phyloP scores from a whole-genome alignment of 1,140 invertebrate genomes.

The Rhopalosiphum padi region DNA sequence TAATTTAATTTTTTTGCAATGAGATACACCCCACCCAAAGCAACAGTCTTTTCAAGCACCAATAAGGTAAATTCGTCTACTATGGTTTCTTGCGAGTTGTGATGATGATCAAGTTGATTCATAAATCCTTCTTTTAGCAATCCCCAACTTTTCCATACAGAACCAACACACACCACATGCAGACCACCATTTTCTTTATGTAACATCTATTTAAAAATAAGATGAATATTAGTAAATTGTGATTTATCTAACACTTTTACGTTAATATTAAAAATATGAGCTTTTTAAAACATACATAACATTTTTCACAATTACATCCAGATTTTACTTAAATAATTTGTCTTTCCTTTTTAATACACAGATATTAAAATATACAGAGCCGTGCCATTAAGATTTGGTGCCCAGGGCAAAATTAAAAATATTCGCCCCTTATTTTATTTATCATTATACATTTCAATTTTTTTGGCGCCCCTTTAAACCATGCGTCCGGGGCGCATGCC shows the following conservation, averaged over 20 bases:
- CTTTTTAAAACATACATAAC: not conserved
- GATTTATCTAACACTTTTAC: not conserved
- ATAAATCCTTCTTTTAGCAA: slow-evolving; percentile 76
- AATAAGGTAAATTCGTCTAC: slow-evolving; percentile 68
- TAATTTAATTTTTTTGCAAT: slow-evolving; percentile 71
- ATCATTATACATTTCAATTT: no score
- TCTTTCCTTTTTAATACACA: not conserved
- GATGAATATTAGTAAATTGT: not conserved
- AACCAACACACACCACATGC: slow-evolving; percentile 90
- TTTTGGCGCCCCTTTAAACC: no score
- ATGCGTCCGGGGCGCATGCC: no score
- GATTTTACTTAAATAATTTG: not conserved
- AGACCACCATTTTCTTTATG: slow-evolving; percentile 70
- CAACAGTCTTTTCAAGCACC: slow-evolving; percentile 71
- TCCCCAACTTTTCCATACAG: slow-evolving; percentile 94
- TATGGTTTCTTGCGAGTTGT: slow-evolving; percentile 62
- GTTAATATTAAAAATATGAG: no score
- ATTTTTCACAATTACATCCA: not conserved
- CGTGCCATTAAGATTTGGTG: no score
- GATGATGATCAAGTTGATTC: slow-evolving; percentile 62
- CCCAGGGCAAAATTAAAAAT: no score
- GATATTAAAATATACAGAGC: not conserved
- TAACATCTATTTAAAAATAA: slow-evolving; percentile 64
- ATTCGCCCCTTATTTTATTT: no score
- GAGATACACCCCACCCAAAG: slow-evolving; percentile 78